phyloP scores from a whole-genome alignment of 2,113 vertebrate genomes.

The Clinocottus analis region DNA sequence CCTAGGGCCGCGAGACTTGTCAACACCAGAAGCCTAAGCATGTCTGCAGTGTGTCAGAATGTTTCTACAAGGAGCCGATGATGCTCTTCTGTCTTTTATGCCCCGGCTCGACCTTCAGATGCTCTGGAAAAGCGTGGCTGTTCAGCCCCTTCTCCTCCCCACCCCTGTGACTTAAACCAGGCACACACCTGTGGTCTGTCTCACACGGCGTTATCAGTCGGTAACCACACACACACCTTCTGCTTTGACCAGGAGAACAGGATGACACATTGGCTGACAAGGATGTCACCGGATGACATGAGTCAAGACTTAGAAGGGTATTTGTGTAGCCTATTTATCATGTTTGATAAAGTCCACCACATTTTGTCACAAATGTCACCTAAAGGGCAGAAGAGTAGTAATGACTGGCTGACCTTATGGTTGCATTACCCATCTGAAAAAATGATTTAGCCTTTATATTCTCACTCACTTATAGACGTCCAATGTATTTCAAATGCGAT shows the following conservation, averaged over 20 bases:
- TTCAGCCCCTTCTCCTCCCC: not conserved
- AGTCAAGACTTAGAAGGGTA: not conserved
- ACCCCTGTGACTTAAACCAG: slow-evolving; percentile 22
- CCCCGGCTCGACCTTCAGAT: slow-evolving; percentile 39
- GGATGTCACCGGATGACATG: too few relatives aligned
- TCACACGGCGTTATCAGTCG: slow-evolving; percentile 55
- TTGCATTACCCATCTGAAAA: not conserved
- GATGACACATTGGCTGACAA: slow-evolving; percentile 33
- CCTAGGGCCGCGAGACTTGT: slow-evolving; percentile 69
- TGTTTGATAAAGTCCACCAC: not conserved
- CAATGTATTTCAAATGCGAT: not conserved
- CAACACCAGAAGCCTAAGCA: slow-evolving; percentile 84
- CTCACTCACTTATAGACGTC: not conserved
- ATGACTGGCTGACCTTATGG: not conserved
- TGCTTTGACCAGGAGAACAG: slow-evolving; percentile 14
- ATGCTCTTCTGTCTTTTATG: slow-evolving; percentile 65
- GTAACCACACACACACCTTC: slow-evolving; percentile 18
- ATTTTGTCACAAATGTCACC: not conserved
- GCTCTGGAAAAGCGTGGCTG: slow-evolving; percentile 10
- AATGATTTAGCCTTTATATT: not conserved
- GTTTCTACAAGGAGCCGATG: slow-evolving; percentile 4
- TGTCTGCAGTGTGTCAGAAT: slow-evolving; percentile 68
- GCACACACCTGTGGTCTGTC: slow-evolving; percentile 63
- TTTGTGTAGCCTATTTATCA: slow-evolving; percentile 3
- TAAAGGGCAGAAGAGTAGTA: not conserved